Evolutionary conservation across 2,113 vertebrate species (phyloP).

Genomic region (Halcyon malimbica): DNA sequence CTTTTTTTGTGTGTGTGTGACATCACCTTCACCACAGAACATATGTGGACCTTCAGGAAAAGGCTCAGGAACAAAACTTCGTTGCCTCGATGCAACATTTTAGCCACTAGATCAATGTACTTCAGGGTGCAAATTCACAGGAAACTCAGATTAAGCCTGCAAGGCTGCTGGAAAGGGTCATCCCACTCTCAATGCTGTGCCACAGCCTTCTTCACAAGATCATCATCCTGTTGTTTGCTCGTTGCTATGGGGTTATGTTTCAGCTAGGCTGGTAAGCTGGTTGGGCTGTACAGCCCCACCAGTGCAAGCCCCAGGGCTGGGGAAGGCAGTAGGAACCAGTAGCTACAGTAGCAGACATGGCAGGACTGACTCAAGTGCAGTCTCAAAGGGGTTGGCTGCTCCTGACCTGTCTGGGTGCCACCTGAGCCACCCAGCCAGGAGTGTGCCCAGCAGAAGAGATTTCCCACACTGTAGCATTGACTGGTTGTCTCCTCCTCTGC

Average conservation of each 20-base stretch:
- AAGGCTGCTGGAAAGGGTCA: background rate
- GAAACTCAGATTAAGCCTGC: background rate
- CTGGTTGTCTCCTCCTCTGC: background rate
- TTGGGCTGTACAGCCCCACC: background rate
- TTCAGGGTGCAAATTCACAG: background rate
- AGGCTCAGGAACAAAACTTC: background rate
- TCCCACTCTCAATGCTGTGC: background rate
- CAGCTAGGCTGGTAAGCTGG: background rate
- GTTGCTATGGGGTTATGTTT: background rate
- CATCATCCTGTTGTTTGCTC: background rate
- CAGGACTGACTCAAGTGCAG: background rate
- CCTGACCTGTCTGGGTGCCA: background rate
- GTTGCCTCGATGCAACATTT: background rate
- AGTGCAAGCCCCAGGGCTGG: background rate
- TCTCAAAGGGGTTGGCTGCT: background rate
- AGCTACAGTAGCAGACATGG: background rate
- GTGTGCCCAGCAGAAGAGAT: background rate
- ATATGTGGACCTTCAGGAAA: background rate
- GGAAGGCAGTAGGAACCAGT: background rate
- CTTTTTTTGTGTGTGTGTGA: background rate
- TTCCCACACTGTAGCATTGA: fast-evolving
- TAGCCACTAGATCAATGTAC: background rate
- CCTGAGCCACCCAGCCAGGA: too few species aligned
- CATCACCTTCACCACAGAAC: background rate
- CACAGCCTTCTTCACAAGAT: background rate